A percentile compares a stretch with the other conserved stretches of the same genome.
Conservation (phyloP, 2,888 invertebrate genomes). For the Mimas tiliae region DNA sequence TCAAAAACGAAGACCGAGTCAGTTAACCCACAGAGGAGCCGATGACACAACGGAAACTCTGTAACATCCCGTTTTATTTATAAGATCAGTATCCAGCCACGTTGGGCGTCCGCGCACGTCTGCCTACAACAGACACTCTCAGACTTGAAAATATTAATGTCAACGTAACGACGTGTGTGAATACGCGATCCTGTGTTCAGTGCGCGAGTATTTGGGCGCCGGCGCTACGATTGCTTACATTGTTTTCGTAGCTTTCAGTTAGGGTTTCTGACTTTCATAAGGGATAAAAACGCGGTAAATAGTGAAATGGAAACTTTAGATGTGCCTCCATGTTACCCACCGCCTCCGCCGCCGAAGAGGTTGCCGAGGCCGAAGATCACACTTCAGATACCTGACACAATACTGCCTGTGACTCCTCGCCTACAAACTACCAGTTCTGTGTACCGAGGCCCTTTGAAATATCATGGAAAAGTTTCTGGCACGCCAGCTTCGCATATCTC, state of each 20-base stretch:
- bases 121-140: constrained; percentile 44
- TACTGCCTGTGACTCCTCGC: constrained; percentile 51
- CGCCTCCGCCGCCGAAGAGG: constrained; percentile 70
- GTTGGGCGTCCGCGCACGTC: constrained; percentile 63
- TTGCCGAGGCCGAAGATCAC: constrained; percentile 77
- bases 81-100: constrained; percentile 77
- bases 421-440: constrained; percentile 55
- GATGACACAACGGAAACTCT: constrained; percentile 71
- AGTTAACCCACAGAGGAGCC: constrained; percentile 43
- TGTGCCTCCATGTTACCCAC: constrained; percentile 63
- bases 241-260: constrained; percentile 28
- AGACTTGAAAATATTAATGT: constrained; percentile 50
- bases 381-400: constrained; percentile 72
- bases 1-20: constrained; percentile 20
- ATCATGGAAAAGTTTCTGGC: constrained; percentile 58
- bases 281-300: constrained; percentile 42
- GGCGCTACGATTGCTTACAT: constrained; percentile 50
- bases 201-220: constrained; percentile 58
- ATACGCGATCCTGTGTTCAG: too few relatives aligned
- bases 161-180: constrained; percentile 42
- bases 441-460: constrained; percentile 55
- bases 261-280: constrained; percentile 31
- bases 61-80: constrained; percentile 71
- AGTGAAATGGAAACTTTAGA: constrained; percentile 60
- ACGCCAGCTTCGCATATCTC: constrained; percentile 69